These are phyloP conservation scores for Malurus alboscapulatus DNA, from an alignment of 2,113 vertebrate genomes.

Conservation along the genomic window DNA sequence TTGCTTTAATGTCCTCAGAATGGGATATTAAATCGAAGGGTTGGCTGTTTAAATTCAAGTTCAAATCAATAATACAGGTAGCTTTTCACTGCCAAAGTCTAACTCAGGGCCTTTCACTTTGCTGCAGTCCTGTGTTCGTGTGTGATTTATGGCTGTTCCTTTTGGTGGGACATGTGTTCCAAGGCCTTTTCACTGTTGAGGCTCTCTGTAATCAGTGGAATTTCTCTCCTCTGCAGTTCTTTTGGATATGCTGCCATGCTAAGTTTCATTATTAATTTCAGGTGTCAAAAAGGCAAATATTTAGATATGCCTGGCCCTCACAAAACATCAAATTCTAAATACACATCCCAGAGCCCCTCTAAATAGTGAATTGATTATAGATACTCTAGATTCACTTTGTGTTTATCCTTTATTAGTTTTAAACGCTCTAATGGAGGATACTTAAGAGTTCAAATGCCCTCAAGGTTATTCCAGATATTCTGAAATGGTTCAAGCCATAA, in stretches of 20 bases:
- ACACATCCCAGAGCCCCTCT: background rate
- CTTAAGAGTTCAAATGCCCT: conserved; percentile 21
- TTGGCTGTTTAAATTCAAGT: conserved; percentile 55
- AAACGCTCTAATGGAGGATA: background rate
- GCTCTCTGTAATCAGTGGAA: conserved; percentile 4
- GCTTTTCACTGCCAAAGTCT: conserved; percentile 45
- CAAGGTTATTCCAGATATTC: conserved; percentile 44
- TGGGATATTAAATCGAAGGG: conserved; percentile 65
- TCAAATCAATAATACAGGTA: conserved; percentile 72
- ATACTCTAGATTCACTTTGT: background rate
- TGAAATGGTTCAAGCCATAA: conserved; percentile 33
- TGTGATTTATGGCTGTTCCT: conserved; percentile 65
- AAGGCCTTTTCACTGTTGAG: conserved; percentile 53
- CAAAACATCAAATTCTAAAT: background rate
- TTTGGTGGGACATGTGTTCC: conserved; percentile 25
- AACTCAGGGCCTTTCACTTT: conserved; percentile 39
- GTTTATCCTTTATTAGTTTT: background rate
- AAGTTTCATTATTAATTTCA: conserved; percentile 17
- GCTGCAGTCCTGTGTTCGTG: background rate
- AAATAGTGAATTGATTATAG: background rate
- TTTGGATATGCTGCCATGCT: background rate
- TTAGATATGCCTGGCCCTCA: background rate
- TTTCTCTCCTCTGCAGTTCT: conserved; percentile 19
- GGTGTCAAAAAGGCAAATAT: conserved; percentile 4
- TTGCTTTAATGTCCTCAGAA: conserved; percentile 61